Conservation (phyloP, 2,113 vertebrate species). For the Thymallus thymallus region DNA sequence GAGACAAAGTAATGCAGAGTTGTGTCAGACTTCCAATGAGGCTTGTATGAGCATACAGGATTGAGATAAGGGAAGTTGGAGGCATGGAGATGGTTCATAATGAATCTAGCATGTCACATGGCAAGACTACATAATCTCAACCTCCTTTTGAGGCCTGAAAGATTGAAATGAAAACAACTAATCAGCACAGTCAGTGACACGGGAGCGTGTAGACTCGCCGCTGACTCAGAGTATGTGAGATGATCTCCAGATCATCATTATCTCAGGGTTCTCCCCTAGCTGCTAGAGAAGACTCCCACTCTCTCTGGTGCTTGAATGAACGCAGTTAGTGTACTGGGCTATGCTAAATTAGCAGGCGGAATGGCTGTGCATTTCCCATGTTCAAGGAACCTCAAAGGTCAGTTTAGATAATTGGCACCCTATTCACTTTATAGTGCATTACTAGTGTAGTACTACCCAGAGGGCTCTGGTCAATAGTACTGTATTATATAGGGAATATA, state of each 20-base stretch:
- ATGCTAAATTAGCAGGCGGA: conserved; percentile 32
- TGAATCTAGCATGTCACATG: neutral
- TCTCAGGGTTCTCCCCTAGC: conserved; percentile 26
- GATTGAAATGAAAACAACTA: conserved; percentile 13
- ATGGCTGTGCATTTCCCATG: conserved; percentile 27
- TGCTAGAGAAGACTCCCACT: conserved; percentile 22
- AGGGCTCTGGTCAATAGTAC: too few relatives aligned
- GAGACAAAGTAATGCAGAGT: conserved; percentile 3
- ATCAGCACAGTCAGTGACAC: conserved; percentile 6
- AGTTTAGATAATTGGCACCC: conserved; percentile 40
- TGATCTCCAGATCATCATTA: conserved; percentile 51
- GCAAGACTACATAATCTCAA: neutral
- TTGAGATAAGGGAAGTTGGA: neutral
- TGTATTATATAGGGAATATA: too few relatives aligned
- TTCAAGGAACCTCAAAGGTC: conserved; percentile 31
- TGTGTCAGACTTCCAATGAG: neutral
- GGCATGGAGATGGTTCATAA: neutral
- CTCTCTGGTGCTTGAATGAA: conserved; percentile 22
- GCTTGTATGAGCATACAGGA: neutral
- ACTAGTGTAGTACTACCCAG: too few relatives aligned
- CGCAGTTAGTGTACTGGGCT: conserved; percentile 33
- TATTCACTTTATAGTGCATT: too few relatives aligned
- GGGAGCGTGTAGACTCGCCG: conserved; percentile 6
- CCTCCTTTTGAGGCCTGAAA: conserved; percentile 19
- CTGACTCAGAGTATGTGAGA: conserved; percentile 11